Evolutionary conservation across 2,797 vertebrate genomes (phyloP), one percentile per base, ranked within the genome.

Genomic region (Ficedula albicollis): DNA sequence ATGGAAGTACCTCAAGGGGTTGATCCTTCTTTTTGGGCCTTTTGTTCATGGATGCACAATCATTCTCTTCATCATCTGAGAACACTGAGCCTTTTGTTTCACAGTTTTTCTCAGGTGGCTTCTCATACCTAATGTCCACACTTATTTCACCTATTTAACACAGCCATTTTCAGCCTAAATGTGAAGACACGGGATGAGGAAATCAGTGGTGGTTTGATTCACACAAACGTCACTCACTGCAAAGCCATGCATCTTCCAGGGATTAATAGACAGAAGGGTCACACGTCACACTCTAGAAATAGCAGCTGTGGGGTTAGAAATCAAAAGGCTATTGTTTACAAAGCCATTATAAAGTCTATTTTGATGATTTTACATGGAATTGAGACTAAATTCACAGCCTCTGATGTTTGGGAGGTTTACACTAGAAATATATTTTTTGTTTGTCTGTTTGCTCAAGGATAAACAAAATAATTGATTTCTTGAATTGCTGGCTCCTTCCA

Each of bases 21-120:
- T 80, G 89, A 78, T 97, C 97, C 96, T 94, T 98, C 96, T 93
- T 98, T 95, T 94, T 95, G 59, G 89, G 88, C 34, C 89, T 94
- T 97, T 97, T 97, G 91, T 62, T 97, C 92, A 95, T 68, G 92
- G 95, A 92, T 86, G 96, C 91, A 84, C 92, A 90, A 83, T 97
- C 89, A 0, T 97, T 97, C 87, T 98, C 97, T 74, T 98, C 98
- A 39, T 98, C 98, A 32, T 98, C 98, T 78, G 98, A 98, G 97
- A 98, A 98, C 19, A 97, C 91, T 95, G 97, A 74, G n/a, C 93
- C 97, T 94, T 95, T 97, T 82, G 83, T 95, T 96, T 97, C 97
- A 96, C 54, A 95, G 93, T 95, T 97, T 89, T 84, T 79, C 77
- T 96, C 97, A 96, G 93, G 93, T 9, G 96, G 89, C 84, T 97